phyloP scores from a whole-genome alignment of 2,888 invertebrate genomes.

The Hybos culiciformis region DNA sequence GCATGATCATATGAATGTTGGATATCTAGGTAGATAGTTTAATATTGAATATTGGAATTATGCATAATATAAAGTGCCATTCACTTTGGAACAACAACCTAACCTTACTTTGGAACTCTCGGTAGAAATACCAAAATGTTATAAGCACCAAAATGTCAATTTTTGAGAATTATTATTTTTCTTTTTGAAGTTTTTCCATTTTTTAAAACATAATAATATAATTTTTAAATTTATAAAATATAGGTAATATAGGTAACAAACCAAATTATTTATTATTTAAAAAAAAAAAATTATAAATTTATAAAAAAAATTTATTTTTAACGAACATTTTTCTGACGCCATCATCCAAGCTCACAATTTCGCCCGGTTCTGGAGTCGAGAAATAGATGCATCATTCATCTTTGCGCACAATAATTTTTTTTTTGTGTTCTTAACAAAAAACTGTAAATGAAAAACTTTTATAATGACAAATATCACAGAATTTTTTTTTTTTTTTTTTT shows the following conservation, averaged over 20 bases:
- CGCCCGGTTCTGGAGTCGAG: constrained; percentile 1
- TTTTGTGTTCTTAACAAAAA: not conserved
- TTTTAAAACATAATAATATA: no score
- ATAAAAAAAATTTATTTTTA: not conserved
- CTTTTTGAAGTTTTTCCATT: no score
- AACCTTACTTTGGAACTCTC: not conserved
- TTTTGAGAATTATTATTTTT: no score
- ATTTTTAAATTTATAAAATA: no score
- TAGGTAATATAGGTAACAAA: no score
- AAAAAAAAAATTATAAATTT: not conserved
- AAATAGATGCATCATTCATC: not conserved
- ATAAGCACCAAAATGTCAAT: no score
- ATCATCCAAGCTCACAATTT: not conserved
- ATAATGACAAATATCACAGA: constrained; percentile 22
- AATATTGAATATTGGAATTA: no score
- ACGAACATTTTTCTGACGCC: constrained; percentile 2
- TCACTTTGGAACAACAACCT: not conserved
- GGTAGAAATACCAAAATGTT: no score
- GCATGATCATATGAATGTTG: no score
- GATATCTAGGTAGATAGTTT: no score
- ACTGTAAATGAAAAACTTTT: constrained; percentile 37
- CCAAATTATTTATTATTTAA: not conserved
- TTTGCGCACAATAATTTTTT: not conserved
- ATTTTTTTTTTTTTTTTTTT: no score
- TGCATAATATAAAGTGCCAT: no score